phyloP scores from a whole-genome alignment of 1,140 invertebrate genomes.

The Drosophila ohnishii region DNA sequence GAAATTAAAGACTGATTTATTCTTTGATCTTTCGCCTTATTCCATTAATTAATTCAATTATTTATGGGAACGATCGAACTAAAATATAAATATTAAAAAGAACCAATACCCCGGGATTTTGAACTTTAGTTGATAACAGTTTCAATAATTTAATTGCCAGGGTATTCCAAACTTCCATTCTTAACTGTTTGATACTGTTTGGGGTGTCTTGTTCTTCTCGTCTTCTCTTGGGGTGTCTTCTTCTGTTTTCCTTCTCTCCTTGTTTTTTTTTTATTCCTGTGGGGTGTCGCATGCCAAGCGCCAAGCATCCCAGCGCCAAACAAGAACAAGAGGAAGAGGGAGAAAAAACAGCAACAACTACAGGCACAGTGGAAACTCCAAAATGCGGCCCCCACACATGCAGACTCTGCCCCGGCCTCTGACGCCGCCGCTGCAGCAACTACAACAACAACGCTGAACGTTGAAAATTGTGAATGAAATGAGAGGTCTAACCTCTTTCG shows the following conservation, averaged over 20 bases:
- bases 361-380: conserved; percentile 35
- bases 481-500: conserved; percentile 73
- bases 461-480: conserved; percentile 78
- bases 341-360: conserved; percentile 15
- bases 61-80: not conserved
- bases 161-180: not conserved
- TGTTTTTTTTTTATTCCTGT: not conserved
- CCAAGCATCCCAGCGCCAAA: conserved; percentile 43
- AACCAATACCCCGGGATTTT: not conserved
- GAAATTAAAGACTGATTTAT: not conserved
- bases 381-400: conserved; percentile 54
- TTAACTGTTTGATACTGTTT: not conserved
- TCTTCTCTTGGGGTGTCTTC: conserved; percentile 1
- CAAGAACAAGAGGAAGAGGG: conserved; percentile 2
- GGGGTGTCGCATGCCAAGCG: conserved; percentile 68
- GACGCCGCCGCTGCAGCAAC: conserved; percentile 21
- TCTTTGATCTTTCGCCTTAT: not conserved
- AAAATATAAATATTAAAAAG: not conserved
- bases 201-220: not conserved
- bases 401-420: conserved; percentile 26
- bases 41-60: not conserved
- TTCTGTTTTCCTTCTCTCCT: not conserved
- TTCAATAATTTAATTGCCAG: not conserved
- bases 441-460: conserved; percentile 25
- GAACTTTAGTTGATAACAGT: not conserved